Evolutionary conservation across 1,140 invertebrate genomes (phyloP), one percentile per base, ranked within the genome.

Genomic region (Drosophila arawakana): DNA sequence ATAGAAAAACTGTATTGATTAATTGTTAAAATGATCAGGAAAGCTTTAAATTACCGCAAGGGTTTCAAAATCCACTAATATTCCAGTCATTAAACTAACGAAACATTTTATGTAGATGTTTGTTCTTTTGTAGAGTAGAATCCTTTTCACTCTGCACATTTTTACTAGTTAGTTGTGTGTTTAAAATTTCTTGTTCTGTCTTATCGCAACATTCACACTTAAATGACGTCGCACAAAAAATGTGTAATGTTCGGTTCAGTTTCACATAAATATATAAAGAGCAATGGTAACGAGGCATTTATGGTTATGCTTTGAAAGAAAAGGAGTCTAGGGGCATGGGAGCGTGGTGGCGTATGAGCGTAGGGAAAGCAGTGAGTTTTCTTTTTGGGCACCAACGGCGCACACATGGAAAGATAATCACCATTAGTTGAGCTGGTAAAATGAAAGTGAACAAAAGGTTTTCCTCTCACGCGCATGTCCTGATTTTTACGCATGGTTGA

Each of bases 401-500:
- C n/a, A 9, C 25, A 37, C 41, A 50, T 3, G 11, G 66, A 3
- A 21, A 72, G 59, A 66, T 76, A 71, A 72, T 83, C 73, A 72
- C 77, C 80, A 74, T 86, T 83, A 83, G 83, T 83, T 74, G 8
- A 58, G 72, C 41, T 52, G 68, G 73, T 41, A 43, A 73, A 63
- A 54, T 67, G 21, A 69, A 75, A 59, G 62, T 60, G 70, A 80
- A 83, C 83, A 86, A 86, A 76, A 66, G 83, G 59, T 67, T 57
- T 72, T 74, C 60, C 76, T 88, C 59, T 73, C 62, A 77, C 82
- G 82, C 66, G 69, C 79, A 80, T 77, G 83, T 88, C 76, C 83
- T 86, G 83, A 88, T 86, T 86, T 83, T 89, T 54, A 86, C 84
- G 63, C 83, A 75, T 86, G 83, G 77, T 47, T 86, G 83, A 80